Conservation (phyloP, 2,797 vertebrate genomes). For the Myotis vivesi region DNA sequence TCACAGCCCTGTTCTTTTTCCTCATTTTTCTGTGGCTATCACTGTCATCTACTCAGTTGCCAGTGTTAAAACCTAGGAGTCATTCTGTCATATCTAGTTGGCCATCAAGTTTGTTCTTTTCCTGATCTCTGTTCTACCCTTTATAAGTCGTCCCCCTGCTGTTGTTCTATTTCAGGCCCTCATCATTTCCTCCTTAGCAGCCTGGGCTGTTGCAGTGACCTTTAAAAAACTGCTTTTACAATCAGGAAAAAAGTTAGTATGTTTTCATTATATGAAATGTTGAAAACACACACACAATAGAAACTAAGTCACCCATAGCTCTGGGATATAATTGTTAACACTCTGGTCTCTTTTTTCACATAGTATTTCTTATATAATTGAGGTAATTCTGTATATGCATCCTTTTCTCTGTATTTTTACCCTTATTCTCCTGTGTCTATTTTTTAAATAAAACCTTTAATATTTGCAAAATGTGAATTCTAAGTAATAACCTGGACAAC, state of each 20-base stretch:
- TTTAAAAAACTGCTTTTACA: constrained; percentile 37
- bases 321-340: constrained; percentile 30
- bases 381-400: not conserved
- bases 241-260: constrained; percentile 37
- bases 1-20: not conserved
- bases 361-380: constrained; percentile 10
- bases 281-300: constrained; percentile 7
- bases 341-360: not conserved
- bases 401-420: not conserved
- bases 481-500: not conserved
- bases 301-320: not conserved
- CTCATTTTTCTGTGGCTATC: not conserved
- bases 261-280: constrained; percentile 24
- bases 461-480: not conserved
- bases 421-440: not conserved
- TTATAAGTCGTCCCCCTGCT: not conserved
- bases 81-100: not conserved
- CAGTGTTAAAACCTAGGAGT: not conserved
- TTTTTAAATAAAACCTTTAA: not conserved
- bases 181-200: constrained; percentile 33
- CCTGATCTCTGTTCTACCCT: not conserved
- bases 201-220: not conserved
- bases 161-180: constrained; percentile 17
- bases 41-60: not conserved
- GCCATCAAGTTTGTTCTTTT: not conserved